These are phyloP conservation scores for Pantherophis alleghaniensis DNA, from an alignment of 2,797 vertebrate genomes.

Conservation along the genomic window DNA sequence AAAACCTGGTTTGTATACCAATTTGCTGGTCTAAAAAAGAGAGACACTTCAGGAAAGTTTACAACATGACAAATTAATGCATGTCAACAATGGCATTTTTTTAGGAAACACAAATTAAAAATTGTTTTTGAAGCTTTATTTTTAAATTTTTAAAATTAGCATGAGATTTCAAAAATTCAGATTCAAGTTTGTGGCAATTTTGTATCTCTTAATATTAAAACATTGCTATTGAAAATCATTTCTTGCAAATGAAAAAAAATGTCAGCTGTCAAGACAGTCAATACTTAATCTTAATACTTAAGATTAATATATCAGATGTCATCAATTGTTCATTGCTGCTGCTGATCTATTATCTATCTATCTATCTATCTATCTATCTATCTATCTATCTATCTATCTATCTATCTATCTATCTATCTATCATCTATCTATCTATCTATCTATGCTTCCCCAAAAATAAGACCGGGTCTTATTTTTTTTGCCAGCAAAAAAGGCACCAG, in stretches of 20 bases:
- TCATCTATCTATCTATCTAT: too few species aligned
- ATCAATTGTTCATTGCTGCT: not conserved
- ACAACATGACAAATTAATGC: not conserved
- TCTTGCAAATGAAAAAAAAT: not conserved
- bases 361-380: too few species aligned
- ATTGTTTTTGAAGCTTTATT: not conserved
- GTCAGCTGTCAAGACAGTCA: not conserved
- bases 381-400: too few species aligned
- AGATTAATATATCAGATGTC: not conserved
- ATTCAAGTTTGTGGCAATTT: not conserved
- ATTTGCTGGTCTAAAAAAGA: not conserved
- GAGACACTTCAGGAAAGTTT: not conserved
- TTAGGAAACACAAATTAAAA: not conserved
- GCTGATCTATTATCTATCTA: too few species aligned
- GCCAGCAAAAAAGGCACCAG: too few species aligned
- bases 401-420: too few species aligned
- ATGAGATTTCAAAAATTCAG: not conserved
- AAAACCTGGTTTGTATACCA: not conserved
- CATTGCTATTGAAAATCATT: not conserved
- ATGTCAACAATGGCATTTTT: not conserved
- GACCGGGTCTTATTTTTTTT: too few species aligned
- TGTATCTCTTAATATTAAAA: not conserved
- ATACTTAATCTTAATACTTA: not conserved
- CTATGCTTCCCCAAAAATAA: too few species aligned
- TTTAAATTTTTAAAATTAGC: not conserved